Conservation (phyloP, 2,113 vertebrate genomes). For the Lepisosteus osseus region DNA sequence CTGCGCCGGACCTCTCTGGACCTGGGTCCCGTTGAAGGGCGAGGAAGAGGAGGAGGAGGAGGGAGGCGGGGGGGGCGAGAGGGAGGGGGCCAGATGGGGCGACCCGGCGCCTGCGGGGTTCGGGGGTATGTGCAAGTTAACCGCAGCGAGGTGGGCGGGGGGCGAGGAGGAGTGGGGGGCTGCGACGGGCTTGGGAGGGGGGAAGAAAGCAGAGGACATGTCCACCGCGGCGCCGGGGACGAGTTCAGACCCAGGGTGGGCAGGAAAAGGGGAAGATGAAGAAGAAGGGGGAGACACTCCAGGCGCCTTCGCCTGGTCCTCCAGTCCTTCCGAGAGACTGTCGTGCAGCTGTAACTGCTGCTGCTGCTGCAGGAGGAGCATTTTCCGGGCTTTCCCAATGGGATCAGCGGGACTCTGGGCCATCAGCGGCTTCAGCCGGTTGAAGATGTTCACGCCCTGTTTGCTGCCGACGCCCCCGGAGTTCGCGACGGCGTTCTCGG, state of each 20-base stretch:
- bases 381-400: conserved; percentile 64
- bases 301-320: conserved; percentile 29
- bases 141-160: conserved; percentile 24
- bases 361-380: conserved; percentile 68
- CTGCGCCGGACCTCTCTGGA: not conserved
- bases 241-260: not conserved
- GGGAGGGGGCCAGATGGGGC: conserved; percentile 13
- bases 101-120: conserved; percentile 12
- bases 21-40: conserved; percentile 35
- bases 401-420: conserved; percentile 65
- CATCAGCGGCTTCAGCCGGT: conserved; percentile 67
- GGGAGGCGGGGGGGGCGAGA: conserved; percentile 19
- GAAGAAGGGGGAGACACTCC: conserved; percentile 27
- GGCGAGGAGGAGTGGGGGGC: conserved; percentile 45
- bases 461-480: conserved; percentile 24
- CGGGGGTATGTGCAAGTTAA: not conserved
- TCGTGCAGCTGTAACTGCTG: conserved; percentile 55
- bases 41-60: conserved; percentile 26
- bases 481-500: conserved; percentile 11
- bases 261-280: conserved; percentile 29
- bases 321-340: conserved; percentile 43
- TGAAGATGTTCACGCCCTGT: conserved; percentile 62
- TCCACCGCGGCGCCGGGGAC: conserved; percentile 43
- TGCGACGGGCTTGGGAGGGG: conserved; percentile 55
- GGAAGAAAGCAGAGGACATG: conserved; percentile 57